Evolutionary conservation across 2,113 vertebrate genomes (phyloP).

Genomic region (Cettia cetti): DNA sequence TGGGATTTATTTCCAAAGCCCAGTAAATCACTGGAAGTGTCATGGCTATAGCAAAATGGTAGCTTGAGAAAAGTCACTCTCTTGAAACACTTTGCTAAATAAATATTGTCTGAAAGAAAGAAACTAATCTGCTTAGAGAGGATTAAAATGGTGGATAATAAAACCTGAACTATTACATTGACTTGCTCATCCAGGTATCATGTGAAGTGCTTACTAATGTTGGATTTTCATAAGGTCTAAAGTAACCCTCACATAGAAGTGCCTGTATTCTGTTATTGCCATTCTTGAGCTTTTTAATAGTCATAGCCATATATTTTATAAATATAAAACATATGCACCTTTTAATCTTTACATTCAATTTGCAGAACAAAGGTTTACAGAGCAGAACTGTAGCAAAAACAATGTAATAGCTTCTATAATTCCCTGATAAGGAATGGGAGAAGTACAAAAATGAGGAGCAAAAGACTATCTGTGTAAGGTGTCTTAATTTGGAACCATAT

Average conservation of each 20-base stretch:
- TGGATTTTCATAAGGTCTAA: conserved; percentile 57
- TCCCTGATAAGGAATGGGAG: conserved; percentile 25
- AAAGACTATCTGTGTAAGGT: conserved; percentile 35
- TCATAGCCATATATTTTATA: conserved; percentile 64
- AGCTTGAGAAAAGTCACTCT: not conserved
- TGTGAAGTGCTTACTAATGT: conserved; percentile 48
- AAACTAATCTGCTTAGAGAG: conserved; percentile 11
- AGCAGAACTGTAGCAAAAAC: conserved; percentile 71
- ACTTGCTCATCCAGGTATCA: conserved; percentile 45
- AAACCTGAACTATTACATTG: conserved; percentile 6
- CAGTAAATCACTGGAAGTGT: not conserved
- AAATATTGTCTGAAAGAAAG: not conserved
- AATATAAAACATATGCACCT: not conserved
- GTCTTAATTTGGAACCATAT: conserved; percentile 49
- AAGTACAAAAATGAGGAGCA: conserved; percentile 31
- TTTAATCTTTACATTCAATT: conserved; percentile 38
- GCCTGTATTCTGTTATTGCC: conserved; percentile 71
- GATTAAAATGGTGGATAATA: conserved; percentile 10
- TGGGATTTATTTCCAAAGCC: not conserved
- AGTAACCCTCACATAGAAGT: conserved; percentile 71
- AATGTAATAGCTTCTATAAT: conserved; percentile 46
- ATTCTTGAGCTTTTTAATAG: conserved; percentile 66
- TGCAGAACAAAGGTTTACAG: conserved; percentile 73
- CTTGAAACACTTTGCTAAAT: conserved; percentile 28
- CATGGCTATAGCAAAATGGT: not conserved